Evolutionary conservation across 2,113 vertebrate species (phyloP).

Genomic region (Perca fluviatilis): DNA sequence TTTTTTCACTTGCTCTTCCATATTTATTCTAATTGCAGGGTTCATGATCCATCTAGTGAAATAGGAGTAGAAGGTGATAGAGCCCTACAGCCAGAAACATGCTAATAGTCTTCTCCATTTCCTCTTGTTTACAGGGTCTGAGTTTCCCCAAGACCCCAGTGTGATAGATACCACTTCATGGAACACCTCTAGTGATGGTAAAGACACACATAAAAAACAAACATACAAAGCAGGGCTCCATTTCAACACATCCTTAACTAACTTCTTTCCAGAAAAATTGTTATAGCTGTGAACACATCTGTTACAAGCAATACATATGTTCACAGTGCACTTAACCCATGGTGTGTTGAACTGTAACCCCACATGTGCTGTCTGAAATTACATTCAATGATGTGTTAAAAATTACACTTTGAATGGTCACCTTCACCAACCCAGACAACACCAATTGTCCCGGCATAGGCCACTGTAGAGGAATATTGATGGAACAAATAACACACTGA

Average conservation of each 20-base stretch:
- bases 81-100: not conserved
- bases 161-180: slow-evolving; percentile 89
- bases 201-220: slow-evolving; percentile 62
- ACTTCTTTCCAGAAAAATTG: not conserved
- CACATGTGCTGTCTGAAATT: slow-evolving; percentile 18
- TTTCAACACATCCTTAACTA: slow-evolving; percentile 3
- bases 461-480: slow-evolving; percentile 42
- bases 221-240: not conserved
- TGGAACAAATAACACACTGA: slow-evolving; percentile 53
- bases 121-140: slow-evolving; percentile 86
- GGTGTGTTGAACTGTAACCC: slow-evolving; percentile 3
- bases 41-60: not conserved
- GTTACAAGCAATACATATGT: not conserved
- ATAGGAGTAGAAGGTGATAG: not conserved
- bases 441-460: not conserved
- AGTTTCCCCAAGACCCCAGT: slow-evolving; percentile 87
- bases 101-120: slow-evolving; percentile 54
- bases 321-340: slow-evolving; percentile 10
- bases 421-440: slow-evolving; percentile 24
- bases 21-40: not conserved
- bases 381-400: slow-evolving; percentile 31
- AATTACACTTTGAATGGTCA: slow-evolving; percentile 23
- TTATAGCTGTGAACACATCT: slow-evolving; percentile 23
- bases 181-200: slow-evolving; percentile 91
- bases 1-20: not conserved